Conservation (phyloP, 1,140 invertebrate genomes). For the Monomorium pharaonis region DNA sequence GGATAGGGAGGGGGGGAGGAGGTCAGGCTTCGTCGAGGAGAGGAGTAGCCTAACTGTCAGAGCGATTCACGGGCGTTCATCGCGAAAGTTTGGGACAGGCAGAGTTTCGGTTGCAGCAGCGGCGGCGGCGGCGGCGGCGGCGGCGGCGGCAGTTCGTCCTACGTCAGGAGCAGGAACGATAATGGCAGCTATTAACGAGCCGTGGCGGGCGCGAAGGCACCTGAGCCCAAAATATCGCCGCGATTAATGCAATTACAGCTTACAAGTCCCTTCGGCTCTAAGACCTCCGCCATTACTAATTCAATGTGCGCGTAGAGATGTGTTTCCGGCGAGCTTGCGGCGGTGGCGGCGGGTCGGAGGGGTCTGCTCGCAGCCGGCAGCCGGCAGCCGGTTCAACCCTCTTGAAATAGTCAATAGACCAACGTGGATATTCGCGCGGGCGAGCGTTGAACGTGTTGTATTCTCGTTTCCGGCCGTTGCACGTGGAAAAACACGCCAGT, state of each 20-base stretch:
- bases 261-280: conserved; percentile 81
- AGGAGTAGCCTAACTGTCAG: conserved; percentile 44
- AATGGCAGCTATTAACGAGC: conserved; percentile 84
- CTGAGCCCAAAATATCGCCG: conserved; percentile 85
- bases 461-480: conserved; percentile 1
- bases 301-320: conserved; percentile 69
- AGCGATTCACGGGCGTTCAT: conserved; percentile 45
- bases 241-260: conserved; percentile 85
- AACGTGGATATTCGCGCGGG: background rate
- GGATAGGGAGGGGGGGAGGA: too few species aligned
- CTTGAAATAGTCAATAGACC: conserved; percentile 28
- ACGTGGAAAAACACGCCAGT: background rate
- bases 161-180: conserved; percentile 74
- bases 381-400: conserved; percentile 28
- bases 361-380: conserved; percentile 25
- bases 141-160: conserved; percentile 60
- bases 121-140: conserved; percentile 38
- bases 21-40: background rate
- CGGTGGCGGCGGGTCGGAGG: background rate
- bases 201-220: conserved; percentile 80
- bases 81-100: conserved; percentile 61
- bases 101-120: conserved; percentile 61
- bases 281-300: conserved; percentile 78
- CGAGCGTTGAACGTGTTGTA: background rate
- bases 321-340: conserved; percentile 60